Base-by-base conservation (phyloP, 1,140 invertebrate species). In the Odontomachus brunneus region DNA sequence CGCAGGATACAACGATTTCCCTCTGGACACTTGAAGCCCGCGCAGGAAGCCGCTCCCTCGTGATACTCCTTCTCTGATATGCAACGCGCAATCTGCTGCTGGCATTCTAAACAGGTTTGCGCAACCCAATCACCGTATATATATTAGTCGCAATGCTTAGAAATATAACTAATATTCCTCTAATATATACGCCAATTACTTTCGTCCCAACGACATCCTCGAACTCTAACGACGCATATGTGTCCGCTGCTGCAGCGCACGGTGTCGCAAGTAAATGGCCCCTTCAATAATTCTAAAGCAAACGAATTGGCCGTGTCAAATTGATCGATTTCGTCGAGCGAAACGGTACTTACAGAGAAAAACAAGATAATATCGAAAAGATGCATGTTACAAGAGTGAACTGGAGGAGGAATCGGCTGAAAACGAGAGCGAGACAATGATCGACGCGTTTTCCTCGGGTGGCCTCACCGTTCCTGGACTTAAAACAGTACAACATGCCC, bases 401-500 rank as follows among this genome's bases (percentile, higher is more conserved):
- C 17, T 22, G 66, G 12, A 17, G 17, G 66, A 48, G n/a, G n/a
- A n/a, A n/a, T 15, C 9, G 55, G 53, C n/a, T 14, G 51, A 51
- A 26, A 0, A 55, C 9, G n/a, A 65, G 19, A 17, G 19, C 11
- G 11, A 57, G 4, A 33, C 9, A 44, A 44, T 44, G 9, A 44
- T 44, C 9, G 38, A 44, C 9, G 5, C 15, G 2, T 15, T 67
- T 17, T 22, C 19, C 49, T 9, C 17, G 14, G 2, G 29, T 3
- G 7, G 14, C 67, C 0, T 81, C 24, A 93, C 91, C 92, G 88
- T 59, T 89, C 65, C 65, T 67, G 0, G 91, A 88, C 73, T 82
- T 90, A 2, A 91, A 83, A 49, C 92, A 93, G 14, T 91, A 93
- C 0, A 88, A 57, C 91, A 93, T 93, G 17, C 49, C 85, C 0